These are phyloP conservation scores for Ectropis grisescens DNA, from an alignment of 1,140 invertebrate species.

Conservation along the genomic window DNA sequence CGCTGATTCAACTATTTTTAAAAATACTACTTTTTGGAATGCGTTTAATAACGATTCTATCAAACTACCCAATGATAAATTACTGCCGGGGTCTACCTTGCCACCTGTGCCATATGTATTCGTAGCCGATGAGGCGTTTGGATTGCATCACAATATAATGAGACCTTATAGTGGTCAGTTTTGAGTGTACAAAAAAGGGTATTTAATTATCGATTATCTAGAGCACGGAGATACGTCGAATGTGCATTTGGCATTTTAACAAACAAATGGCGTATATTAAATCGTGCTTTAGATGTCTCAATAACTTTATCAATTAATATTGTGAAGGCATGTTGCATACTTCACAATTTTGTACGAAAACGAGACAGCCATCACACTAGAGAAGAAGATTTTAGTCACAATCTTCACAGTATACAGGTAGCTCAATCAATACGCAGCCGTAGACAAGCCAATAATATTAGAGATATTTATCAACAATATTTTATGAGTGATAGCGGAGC, in stretches of 20 bases:
- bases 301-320: conserved; percentile 26
- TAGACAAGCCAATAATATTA: not conserved
- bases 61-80: conserved; percentile 1
- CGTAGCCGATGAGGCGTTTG: conserved; percentile 2
- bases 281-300: conserved; percentile 30
- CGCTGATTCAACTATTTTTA: conserved; percentile 9
- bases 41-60: conserved; percentile 1
- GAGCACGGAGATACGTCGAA: conserved; percentile 7
- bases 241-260: conserved; percentile 24
- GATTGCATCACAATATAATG: conserved; percentile 1
- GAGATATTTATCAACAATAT: not conserved
- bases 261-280: conserved; percentile 46
- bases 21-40: conserved; percentile 5
- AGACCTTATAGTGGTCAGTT: no score
- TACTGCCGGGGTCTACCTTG: conserved; percentile 1
- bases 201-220: conserved; percentile 2
- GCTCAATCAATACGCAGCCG: no score
- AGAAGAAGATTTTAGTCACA: no score
- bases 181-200: no score
- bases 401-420: no score
- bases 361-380: conserved; percentile 19
- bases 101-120: conserved; percentile 1
- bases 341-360: conserved; percentile 42
- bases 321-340: conserved; percentile 31
- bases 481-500: no score